Evolutionary conservation across 2,113 vertebrate genomes (phyloP), one percentile per base, ranked within the genome.

Genomic region (Emberiza fucata): DNA sequence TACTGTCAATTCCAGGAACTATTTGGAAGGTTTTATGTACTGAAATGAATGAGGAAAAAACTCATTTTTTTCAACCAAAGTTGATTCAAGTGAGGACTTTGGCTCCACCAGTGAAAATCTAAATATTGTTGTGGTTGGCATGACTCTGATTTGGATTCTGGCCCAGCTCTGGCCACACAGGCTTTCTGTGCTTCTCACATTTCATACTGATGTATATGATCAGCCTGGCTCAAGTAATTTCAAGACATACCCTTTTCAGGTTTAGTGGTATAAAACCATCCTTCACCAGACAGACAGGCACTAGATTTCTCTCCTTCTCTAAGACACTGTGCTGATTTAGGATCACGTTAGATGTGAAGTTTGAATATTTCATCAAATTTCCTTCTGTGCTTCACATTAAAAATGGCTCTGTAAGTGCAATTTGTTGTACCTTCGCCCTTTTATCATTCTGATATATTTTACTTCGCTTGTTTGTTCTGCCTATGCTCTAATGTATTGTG

Each of bases 51-150:
- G 68, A 86, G 64, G 51, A 71, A 94, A 93, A 84, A 8, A 4
- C 24, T 75, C 16, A 35, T 25, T 17, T 59, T 59, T 59, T 59
- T 59, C 22, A 59, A 59, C 57, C 57, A 59, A 59, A 78, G 56
- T 13, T 63, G 35, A 92, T 96, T 59, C 95, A 96, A 90, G 82
- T 65, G 73, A 78, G 23, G 53, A 22, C 59, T 90, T 90, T 90
- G 64, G 44, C 40, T 83, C 25, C 40, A 59, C 8, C 33, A 63
- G n/a, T 56, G 79, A 88, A 93, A 94, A 90, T 60, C 25, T 86
- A 80, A 91, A 88, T 94, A 82, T 83, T 90, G 47, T 86, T 88
- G 85, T 92, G 79, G 64, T 94, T 96, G 88, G 82, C 69, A 33
- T 75, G 44, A 60, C 14, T 92, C 27, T 81, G 21, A 14, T 88